Conservation (phyloP, 2,797 vertebrate species). For the Acropternis orthonyx region DNA sequence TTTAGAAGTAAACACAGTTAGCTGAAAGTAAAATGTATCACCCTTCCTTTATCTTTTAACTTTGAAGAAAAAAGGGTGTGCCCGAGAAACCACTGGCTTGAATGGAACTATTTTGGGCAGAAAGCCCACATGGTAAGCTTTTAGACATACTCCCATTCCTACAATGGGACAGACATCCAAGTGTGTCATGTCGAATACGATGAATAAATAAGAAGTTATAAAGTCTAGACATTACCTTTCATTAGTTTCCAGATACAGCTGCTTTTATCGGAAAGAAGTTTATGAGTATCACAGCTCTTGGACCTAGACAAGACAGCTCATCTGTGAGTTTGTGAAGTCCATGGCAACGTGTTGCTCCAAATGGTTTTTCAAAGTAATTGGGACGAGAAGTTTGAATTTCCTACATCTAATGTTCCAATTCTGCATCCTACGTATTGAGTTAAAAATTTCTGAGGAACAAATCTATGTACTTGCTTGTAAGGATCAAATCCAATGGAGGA, state of each 20-base stretch:
- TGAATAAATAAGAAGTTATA: not conserved
- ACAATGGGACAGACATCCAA: not conserved
- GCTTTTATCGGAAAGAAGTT: not conserved
- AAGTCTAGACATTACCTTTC: not conserved
- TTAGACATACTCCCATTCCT: not conserved
- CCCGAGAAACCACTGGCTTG: not conserved
- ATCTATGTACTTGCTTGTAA: not conserved
- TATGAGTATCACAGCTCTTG: not conserved
- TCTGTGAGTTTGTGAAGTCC: not conserved
- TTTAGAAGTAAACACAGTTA: not conserved
- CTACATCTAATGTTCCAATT: not conserved
- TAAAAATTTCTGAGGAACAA: not conserved
- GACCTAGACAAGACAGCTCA: not conserved
- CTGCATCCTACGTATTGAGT: fast-evolving
- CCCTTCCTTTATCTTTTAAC: not conserved
- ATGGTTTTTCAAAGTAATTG: not conserved
- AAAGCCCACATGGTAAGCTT: not conserved
- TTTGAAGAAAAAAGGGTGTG: not conserved
- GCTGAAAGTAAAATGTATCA: not conserved
- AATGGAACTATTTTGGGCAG: not conserved
- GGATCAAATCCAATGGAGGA: not conserved
- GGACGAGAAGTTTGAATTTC: not conserved
- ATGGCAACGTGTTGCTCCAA: not conserved
- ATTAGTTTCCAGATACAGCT: not conserved
- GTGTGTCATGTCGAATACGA: not conserved